Conservation (phyloP, 2,113 vertebrate genomes). For the Chroicocephalus ridibundus region DNA sequence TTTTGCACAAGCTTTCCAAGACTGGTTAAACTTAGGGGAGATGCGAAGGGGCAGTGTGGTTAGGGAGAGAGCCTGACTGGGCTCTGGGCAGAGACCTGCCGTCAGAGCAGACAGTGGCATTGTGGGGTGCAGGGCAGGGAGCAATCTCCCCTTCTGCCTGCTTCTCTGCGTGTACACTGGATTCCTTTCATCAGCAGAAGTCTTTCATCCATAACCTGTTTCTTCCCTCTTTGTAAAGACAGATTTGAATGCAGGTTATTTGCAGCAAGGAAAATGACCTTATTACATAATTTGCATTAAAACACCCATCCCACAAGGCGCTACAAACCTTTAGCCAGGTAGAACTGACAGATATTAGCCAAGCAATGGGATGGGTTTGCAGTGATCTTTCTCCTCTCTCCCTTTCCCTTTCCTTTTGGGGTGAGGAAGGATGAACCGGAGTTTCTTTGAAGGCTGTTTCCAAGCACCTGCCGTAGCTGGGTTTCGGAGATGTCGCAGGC, state of each 20-base stretch:
- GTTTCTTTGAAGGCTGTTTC: neutral
- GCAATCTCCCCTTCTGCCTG: neutral
- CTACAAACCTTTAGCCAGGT: neutral
- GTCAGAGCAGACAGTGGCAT: rapidly evolving
- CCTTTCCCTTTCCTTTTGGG: neutral
- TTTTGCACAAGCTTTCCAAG: neutral
- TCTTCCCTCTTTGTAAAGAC: neutral
- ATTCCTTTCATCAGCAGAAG: neutral
- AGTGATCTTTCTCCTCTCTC: neutral
- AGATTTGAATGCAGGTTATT: neutral
- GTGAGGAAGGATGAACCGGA: neutral
- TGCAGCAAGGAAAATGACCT: neutral
- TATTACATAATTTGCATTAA: neutral
- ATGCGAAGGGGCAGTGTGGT: neutral
- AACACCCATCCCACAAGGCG: neutral
- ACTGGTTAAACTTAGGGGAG: neutral
- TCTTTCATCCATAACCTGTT: neutral
- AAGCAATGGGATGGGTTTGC: neutral
- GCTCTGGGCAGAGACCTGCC: neutral
- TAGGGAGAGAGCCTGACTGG: too few relatives aligned
- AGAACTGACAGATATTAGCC: neutral
- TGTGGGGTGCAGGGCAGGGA: neutral
- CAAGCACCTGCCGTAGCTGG: neutral
- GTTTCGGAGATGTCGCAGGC: neutral
- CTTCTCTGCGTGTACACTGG: neutral